Percentiles rank a stretch among this genome's conserved stretches.
Conservation (phyloP, 2,797 vertebrate species). For the Tinamus major region DNA sequence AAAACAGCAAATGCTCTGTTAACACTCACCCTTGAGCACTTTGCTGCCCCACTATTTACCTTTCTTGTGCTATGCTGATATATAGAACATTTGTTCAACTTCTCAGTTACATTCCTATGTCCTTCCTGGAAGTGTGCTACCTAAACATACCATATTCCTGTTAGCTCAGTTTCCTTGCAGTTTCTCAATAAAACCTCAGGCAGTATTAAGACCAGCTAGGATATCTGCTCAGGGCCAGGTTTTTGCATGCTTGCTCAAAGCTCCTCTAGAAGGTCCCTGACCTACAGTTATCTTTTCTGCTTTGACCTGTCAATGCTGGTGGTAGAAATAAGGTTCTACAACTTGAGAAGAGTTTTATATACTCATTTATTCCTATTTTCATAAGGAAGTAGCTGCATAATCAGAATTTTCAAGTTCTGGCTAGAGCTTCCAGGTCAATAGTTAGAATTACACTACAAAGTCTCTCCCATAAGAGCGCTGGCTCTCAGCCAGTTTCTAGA, state of each 20-base stretch:
- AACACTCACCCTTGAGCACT: not conserved
- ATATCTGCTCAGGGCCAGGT: not conserved
- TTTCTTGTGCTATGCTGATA: not conserved
- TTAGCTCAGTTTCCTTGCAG: not conserved
- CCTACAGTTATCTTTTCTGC: not conserved
- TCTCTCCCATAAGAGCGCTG: conserved; percentile 3
- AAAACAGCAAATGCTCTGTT: not conserved
- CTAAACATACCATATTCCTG: not conserved
- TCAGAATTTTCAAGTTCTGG: not conserved
- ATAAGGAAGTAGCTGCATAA: not conserved
- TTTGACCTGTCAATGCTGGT: not conserved
- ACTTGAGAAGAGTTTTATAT: not conserved
- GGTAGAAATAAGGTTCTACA: not conserved
- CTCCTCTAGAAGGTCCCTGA: not conserved
- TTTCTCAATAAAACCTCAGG: not conserved
- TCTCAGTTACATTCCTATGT: not conserved
- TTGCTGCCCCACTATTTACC: not conserved
- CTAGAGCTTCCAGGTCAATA: conserved; percentile 20
- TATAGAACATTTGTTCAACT: rapidly evolving
- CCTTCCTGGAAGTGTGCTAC: not conserved
- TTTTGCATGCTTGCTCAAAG: not conserved
- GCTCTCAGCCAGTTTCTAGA: conserved; percentile 50
- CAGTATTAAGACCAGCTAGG: not conserved
- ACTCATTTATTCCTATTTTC: not conserved
- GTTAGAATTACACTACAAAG: not conserved